These are phyloP conservation scores for Atherix ibis DNA, from an alignment of 2,888 invertebrate species.

Conservation along the genomic window DNA sequence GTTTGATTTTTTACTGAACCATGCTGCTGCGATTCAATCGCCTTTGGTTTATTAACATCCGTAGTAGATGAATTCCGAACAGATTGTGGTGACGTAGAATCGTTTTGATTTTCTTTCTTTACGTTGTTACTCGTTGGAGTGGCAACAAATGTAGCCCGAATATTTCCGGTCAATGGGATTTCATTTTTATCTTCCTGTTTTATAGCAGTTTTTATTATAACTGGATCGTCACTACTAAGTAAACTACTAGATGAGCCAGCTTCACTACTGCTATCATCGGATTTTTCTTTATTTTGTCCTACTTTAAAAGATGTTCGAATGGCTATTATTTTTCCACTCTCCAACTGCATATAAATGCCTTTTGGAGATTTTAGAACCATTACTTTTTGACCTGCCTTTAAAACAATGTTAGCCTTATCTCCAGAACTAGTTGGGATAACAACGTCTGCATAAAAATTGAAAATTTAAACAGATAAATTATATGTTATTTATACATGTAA, in stretches of 20 bases:
- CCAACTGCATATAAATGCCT: slow-evolving; percentile 89
- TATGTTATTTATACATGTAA: slow-evolving; percentile 3
- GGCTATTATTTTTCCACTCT: slow-evolving; percentile 88
- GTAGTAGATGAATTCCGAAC: too few relatives aligned
- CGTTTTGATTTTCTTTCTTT: too few relatives aligned
- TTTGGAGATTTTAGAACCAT: slow-evolving; percentile 89
- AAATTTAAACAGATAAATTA: slow-evolving; percentile 2
- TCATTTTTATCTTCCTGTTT: too few relatives aligned
- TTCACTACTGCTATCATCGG: slow-evolving; percentile 59
- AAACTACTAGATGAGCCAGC: slow-evolving; percentile 23
- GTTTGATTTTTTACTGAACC: neutral
- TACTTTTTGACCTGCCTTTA: slow-evolving; percentile 88
- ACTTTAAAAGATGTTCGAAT: slow-evolving; percentile 40
- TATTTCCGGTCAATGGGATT: too few relatives aligned
- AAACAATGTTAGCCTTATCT: slow-evolving; percentile 73
- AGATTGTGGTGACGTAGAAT: too few relatives aligned
- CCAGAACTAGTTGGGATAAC: slow-evolving; percentile 85
- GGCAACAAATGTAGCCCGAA: too few relatives aligned
- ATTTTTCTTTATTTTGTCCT: slow-evolving; percentile 17
- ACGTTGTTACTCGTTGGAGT: too few relatives aligned
- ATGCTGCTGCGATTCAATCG: neutral
- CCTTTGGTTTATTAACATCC: too few relatives aligned
- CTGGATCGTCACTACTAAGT: neutral
- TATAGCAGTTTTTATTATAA: too few relatives aligned
- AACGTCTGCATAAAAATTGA: slow-evolving; percentile 44